Evolutionary conservation across 2,113 vertebrate genomes (phyloP), one percentile per base, ranked within the genome.

Genomic region (Myiopsitta monachus): DNA sequence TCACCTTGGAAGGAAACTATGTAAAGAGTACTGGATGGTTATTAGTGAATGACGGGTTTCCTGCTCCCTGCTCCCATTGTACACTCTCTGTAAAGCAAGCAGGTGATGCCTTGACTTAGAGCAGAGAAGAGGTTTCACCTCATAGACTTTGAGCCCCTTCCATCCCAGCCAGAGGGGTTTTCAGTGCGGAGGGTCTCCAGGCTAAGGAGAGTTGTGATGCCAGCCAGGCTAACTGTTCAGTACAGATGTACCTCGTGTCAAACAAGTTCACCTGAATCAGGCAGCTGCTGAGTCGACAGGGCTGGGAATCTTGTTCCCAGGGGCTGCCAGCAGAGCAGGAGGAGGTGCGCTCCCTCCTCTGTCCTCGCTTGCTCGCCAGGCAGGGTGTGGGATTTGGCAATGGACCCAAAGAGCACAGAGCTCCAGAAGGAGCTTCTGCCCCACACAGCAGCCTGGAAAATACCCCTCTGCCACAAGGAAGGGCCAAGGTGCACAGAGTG

Each of bases 251-350:
- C 5, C 21, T 70, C 5, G 4, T 88, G 82, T 95, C 68, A 72
- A 88, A 90, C 76, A 70, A 92, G 92, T 87, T 94, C 90, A 91
- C 14, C 77, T 36, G 55, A 89, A 77, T 18, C n/a, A 81, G 80
- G 83, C 74, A 80, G 72, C 68, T 95, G 90, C 88, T 96, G 90
- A 94, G 70, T 89, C 16, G 61, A 85, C 91, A 91, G 78, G 62
- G 63, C 81, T 96, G 88, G 85, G 93, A 94, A 96, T 89, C 83
- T 92, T 52, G 57, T 90, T 92, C 81, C 81, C 91, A 72, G 88
- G 77, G 83, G 92, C 87, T 82, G 80, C 3, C 0, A 91, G 93
- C 88, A 95, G 84, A 88, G 91, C 86, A 86, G 63, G 72, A 86
- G 87, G 79, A 81, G 79, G 68, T 83, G 59, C 43, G 78, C 64